Percentiles rank a stretch among this genome's conserved stretches.
Conservation (phyloP, 30 jellyfish, hydroid and myxozoan species). For the Rhopilema esculentum region DNA sequence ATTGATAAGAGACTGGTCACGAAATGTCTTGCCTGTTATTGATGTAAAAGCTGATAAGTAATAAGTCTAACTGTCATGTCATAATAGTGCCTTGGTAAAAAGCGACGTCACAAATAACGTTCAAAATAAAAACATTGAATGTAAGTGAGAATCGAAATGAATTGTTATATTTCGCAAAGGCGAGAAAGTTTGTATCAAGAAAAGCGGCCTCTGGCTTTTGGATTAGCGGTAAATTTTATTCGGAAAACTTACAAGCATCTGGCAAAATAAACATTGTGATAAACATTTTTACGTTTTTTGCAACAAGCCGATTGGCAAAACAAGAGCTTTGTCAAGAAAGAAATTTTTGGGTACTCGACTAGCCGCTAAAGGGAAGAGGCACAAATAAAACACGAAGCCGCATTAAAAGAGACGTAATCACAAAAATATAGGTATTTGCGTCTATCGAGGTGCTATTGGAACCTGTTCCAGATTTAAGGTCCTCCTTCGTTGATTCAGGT, state of each 20-base stretch:
- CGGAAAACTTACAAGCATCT: not conserved
- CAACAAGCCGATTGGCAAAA: no score
- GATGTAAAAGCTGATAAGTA: not conserved
- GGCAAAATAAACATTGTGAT: not conserved
- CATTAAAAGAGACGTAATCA: not conserved
- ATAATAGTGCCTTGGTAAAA: not conserved
- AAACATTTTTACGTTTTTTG: no score
- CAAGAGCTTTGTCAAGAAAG: not conserved
- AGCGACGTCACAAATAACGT: not conserved
- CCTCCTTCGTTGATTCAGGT: no score
- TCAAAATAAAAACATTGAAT: not conserved
- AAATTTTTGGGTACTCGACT: not conserved
- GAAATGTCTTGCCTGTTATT: not conserved
- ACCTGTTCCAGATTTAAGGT: not conserved
- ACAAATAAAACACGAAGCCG: not conserved
- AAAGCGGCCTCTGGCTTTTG: not conserved
- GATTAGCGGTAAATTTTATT: not conserved
- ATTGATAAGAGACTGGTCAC: not conserved
- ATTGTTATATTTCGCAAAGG: not conserved
- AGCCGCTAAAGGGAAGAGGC: not conserved
- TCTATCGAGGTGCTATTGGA: not conserved
- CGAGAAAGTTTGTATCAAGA: not conserved
- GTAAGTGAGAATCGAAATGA: not conserved
- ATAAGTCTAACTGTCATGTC: not conserved
- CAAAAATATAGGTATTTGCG: not conserved